These are phyloP conservation scores for Gambusia affinis DNA, from an alignment of 2,113 vertebrate species.

Conservation along the genomic window DNA sequence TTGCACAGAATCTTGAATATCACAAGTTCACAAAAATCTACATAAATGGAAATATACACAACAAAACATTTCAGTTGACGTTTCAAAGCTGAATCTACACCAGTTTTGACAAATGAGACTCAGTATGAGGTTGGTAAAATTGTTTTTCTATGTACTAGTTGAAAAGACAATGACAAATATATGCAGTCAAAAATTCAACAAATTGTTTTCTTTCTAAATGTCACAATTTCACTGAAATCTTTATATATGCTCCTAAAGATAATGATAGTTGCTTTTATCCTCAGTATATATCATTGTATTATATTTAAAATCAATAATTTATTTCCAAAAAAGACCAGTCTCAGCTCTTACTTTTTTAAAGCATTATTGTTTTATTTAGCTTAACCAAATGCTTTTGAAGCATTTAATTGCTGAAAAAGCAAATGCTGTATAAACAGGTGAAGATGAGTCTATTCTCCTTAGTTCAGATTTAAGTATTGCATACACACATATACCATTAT, in stretches of 20 bases:
- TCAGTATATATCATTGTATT: neutral
- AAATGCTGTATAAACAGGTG: constrained; percentile 2
- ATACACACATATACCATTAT: neutral
- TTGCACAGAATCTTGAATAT: no score
- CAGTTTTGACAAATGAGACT: no score
- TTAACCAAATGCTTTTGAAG: neutral
- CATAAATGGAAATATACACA: no score
- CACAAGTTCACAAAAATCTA: no score
- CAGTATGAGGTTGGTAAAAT: no score
- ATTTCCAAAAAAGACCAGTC: neutral
- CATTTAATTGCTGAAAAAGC: neutral
- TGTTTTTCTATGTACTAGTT: no score
- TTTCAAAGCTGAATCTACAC: no score
- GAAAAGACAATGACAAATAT: no score
- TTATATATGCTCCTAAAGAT: neutral
- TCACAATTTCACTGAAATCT: neutral
- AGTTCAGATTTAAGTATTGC: constrained; percentile 37
- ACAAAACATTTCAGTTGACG: no score
- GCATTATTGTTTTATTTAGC: neutral
- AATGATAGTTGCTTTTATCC: neutral
- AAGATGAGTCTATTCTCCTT: constrained; percentile 21
- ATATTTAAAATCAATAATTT: no score
- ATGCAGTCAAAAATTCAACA: neutral
- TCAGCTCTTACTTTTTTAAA: neutral
- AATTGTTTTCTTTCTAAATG: neutral